Percentiles rank a stretch among this genome's conserved stretches.
These are phyloP conservation scores for Lacanobia oleracea DNA, from an alignment of 2,888 invertebrate species.

Conservation along the genomic window DNA sequence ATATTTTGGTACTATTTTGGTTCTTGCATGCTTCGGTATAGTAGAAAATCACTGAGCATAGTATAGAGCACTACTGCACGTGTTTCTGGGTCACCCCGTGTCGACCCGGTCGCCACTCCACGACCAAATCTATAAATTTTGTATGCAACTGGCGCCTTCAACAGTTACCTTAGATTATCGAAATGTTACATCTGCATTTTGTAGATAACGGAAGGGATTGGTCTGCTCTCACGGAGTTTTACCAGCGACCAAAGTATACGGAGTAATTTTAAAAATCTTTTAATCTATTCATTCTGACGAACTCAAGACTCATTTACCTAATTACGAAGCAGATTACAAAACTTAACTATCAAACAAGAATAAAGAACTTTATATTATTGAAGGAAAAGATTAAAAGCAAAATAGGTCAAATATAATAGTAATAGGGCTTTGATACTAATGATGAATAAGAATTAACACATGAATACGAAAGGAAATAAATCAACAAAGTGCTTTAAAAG, in stretches of 20 bases:
- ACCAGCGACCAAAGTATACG: background rate
- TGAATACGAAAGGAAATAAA: conserved; percentile 21
- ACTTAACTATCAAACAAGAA: background rate
- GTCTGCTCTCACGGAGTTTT: background rate
- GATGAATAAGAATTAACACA: conserved; percentile 5
- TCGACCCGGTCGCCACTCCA: conserved; percentile 63
- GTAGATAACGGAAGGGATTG: conserved; percentile 2
- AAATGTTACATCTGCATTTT: conserved; percentile 37
- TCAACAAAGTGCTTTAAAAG: conserved; percentile 38
- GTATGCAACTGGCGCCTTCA: conserved; percentile 51
- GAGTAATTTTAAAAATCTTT: background rate
- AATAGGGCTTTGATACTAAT: conserved; percentile 14
- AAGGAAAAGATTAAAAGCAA: background rate
- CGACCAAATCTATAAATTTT: conserved; percentile 67
- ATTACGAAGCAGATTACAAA: background rate
- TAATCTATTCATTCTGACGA: background rate
- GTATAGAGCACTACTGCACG: conserved; percentile 51
- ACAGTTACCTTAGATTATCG: conserved; percentile 37
- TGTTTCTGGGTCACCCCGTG: conserved; percentile 77
- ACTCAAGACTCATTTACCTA: background rate
- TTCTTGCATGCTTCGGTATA: conserved; percentile 23
- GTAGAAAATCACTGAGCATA: conserved; percentile 42
- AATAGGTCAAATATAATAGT: conserved; percentile 24
- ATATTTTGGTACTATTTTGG: background rate
- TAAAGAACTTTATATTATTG: background rate